These are phyloP conservation scores for Agrochola macilenta DNA, from an alignment of 2,888 invertebrate genomes.

Conservation along the genomic window DNA sequence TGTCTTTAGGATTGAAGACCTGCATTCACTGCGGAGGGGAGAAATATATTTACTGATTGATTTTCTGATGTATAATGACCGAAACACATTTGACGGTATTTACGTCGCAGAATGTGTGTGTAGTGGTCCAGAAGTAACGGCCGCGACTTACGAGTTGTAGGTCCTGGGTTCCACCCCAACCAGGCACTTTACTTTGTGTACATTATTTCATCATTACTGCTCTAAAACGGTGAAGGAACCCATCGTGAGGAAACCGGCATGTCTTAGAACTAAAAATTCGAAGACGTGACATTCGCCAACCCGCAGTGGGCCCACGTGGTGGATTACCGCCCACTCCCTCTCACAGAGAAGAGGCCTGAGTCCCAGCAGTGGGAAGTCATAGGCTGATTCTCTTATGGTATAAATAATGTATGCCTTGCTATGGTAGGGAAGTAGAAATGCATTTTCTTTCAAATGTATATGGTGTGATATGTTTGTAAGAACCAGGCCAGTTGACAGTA, in stretches of 20 bases:
- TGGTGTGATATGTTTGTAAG: too few species aligned
- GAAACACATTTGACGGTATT: background rate
- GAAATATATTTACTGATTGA: too few species aligned
- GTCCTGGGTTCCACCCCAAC: background rate
- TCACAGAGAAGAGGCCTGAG: background rate
- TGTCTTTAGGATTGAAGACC: constrained; percentile 91
- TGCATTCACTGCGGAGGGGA: constrained; percentile 90
- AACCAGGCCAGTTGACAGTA: too few species aligned
- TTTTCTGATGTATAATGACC: background rate
- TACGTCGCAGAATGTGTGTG: background rate
- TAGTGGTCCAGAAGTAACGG: too few species aligned
- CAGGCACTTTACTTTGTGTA: background rate
- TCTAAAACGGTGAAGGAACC: background rate
- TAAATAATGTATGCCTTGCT: background rate
- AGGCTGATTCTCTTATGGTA: too few species aligned
- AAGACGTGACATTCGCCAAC: too few species aligned
- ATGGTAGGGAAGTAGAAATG: too few species aligned
- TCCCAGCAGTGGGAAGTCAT: too few species aligned
- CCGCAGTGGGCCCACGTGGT: background rate
- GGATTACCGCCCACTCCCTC: background rate
- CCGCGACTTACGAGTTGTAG: too few species aligned
- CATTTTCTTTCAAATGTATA: too few species aligned
- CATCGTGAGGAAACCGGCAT: background rate
- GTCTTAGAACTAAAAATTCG: background rate
- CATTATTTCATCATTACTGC: background rate